Conservation (phyloP, 2,797 vertebrate species). For the Potorous gilbertii region DNA sequence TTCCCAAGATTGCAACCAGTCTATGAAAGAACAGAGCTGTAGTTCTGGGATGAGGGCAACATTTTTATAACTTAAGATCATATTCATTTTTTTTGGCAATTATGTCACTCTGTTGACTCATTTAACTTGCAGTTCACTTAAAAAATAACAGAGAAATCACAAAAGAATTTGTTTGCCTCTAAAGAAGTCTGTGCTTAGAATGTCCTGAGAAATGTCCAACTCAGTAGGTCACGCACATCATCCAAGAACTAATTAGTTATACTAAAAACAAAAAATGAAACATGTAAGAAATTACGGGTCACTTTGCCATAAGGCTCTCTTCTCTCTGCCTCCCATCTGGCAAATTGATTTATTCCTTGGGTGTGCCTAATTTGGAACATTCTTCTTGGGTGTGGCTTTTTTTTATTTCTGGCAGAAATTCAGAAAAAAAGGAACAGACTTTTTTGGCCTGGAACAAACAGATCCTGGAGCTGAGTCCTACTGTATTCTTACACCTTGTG, state of each 20-base stretch:
- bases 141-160: not conserved
- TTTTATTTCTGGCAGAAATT: not conserved
- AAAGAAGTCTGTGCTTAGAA: constrained; percentile 12
- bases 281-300: constrained; percentile 66
- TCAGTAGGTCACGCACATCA: constrained; percentile 44
- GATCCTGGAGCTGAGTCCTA: constrained; percentile 3
- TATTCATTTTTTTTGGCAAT: not conserved
- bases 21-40: not conserved
- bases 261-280: constrained; percentile 63
- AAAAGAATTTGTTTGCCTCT: not conserved
- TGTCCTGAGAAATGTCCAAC: not conserved
- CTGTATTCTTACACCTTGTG: constrained; percentile 8
- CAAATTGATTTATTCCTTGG: constrained; percentile 28
- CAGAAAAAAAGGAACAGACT: constrained; percentile 16
- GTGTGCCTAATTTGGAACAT: constrained; percentile 7
- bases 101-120: not conserved
- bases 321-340: constrained; percentile 52
- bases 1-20: not conserved
- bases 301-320: constrained; percentile 53
- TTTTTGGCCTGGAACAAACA: not conserved
- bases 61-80: not conserved
- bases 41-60: not conserved
- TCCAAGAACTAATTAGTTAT: constrained; percentile 62
- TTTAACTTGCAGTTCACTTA: not conserved
- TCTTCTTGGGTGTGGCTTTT: constrained; percentile 11